phyloP scores from a whole-genome alignment of 1,140 invertebrate species.

The Drosophila takahashii region DNA sequence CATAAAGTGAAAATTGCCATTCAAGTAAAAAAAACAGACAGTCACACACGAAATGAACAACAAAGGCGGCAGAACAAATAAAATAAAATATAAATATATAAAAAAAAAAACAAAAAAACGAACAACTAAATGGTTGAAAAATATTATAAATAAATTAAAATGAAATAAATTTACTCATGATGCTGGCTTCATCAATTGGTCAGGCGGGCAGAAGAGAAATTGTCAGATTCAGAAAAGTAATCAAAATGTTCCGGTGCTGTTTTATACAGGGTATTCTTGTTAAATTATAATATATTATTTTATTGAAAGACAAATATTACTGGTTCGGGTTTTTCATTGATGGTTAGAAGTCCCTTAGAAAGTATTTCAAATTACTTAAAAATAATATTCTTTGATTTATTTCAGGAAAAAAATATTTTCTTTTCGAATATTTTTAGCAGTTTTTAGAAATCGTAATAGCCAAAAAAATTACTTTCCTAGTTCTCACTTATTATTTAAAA shows the following conservation, averaged over 20 bases:
- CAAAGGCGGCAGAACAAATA: conserved; percentile 16
- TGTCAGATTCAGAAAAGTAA: conserved; percentile 7
- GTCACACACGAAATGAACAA: conserved; percentile 24
- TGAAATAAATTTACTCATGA: conserved; percentile 29
- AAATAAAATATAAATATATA: conserved; percentile 7
- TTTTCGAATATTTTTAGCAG: too few species aligned
- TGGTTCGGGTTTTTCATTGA: too few species aligned
- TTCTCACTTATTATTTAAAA: too few species aligned
- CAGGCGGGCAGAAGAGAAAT: conserved; percentile 3
- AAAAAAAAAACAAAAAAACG: conserved; percentile 2
- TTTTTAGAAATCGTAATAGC: too few species aligned
- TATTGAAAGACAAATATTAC: neutral
- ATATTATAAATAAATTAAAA: conserved; percentile 58
- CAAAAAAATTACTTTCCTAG: too few species aligned
- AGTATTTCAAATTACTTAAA: too few species aligned
- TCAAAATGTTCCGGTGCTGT: conserved; percentile 16
- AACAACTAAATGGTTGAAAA: conserved; percentile 31
- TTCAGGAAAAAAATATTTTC: too few species aligned
- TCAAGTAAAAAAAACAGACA: conserved; percentile 22
- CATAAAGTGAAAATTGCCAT: conserved; percentile 57
- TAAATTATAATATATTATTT: neutral
- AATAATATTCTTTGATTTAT: too few species aligned
- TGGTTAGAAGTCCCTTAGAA: too few species aligned
- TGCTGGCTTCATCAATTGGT: conserved; percentile 17
- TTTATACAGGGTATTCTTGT: neutral